Percentiles rank a stretch among this genome's conserved stretches.
These are phyloP conservation scores for Montipora capricornis DNA, from an alignment of 64 coral and sea anemone genomes.

Conservation along the genomic window DNA sequence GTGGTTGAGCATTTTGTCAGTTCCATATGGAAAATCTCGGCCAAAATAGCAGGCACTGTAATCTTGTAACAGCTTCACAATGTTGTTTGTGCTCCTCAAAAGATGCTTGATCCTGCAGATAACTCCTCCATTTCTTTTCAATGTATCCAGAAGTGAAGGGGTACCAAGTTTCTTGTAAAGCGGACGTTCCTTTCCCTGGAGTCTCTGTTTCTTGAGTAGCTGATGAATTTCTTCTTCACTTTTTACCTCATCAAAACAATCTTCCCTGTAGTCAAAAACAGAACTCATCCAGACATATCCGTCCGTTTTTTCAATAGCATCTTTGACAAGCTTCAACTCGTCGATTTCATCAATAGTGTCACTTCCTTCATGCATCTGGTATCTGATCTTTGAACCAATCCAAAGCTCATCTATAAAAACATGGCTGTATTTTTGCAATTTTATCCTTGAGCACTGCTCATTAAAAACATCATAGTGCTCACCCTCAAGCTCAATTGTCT, in stretches of 20 bases:
- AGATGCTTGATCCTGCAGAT: slow-evolving; percentile 12
- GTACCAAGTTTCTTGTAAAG: slow-evolving; percentile 11
- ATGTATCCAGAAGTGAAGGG: background rate
- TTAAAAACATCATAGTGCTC: background rate
- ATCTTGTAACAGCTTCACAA: slow-evolving; percentile 46
- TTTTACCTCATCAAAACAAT: slow-evolving; percentile 21
- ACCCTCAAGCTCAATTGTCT: background rate
- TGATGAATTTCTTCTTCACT: background rate
- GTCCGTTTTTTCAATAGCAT: slow-evolving; percentile 10
- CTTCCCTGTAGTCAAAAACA: slow-evolving; percentile 49
- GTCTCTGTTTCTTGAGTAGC: background rate
- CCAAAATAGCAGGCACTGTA: slow-evolving; percentile 47
- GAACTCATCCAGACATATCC: slow-evolving; percentile 70
- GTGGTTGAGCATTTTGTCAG: slow-evolving; percentile 53
- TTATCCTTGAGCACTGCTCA: slow-evolving; percentile 1
- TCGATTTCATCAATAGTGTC: background rate
- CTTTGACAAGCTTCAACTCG: slow-evolving; percentile 14
- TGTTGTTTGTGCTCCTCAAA: slow-evolving; percentile 44
- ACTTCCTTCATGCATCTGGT: background rate
- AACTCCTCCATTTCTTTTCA: slow-evolving; percentile 20
- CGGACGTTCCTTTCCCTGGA: background rate
- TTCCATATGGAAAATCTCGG: slow-evolving; percentile 56
- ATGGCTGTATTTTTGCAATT: slow-evolving; percentile 39
- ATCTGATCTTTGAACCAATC: slow-evolving; percentile 68
- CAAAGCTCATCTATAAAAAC: slow-evolving; percentile 66